Conservation (phyloP, 2,888 invertebrate genomes). For the Tenodera sinensis region DNA sequence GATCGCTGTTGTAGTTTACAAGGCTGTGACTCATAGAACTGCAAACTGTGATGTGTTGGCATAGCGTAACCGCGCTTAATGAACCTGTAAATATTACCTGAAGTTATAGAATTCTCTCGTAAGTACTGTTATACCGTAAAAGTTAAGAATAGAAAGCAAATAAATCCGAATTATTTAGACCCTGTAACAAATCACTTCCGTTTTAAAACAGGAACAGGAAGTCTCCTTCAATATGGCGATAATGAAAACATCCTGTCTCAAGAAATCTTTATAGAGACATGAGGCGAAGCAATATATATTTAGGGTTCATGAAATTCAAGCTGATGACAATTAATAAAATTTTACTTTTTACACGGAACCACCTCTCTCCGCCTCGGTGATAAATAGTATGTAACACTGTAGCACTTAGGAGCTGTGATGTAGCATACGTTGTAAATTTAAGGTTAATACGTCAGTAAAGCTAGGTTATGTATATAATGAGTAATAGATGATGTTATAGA, state of each 20-base stretch:
- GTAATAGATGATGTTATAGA: not conserved
- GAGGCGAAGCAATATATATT: not conserved
- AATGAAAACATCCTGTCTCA: slow-evolving; percentile 46
- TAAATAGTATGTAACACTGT: not conserved
- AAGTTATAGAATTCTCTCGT: not conserved
- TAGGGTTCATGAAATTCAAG: not conserved
- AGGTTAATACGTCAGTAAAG: not conserved
- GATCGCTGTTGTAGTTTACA: not conserved
- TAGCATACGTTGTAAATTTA: not conserved
- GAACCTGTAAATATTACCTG: not conserved
- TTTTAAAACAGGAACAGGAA: slow-evolving; percentile 60
- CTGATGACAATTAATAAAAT: not conserved
- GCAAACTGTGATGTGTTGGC: slow-evolving; percentile 7
- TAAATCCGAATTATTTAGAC: slow-evolving; percentile 19
- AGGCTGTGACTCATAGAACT: slow-evolving; percentile 14
- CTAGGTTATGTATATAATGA: not conserved
- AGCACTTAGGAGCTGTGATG: not conserved
- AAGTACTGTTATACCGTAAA: not conserved
- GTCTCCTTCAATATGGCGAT: slow-evolving; percentile 51
- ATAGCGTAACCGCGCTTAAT: not conserved
- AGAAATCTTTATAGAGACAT: not conserved
- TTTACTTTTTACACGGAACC: not conserved
- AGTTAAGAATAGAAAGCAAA: not conserved
- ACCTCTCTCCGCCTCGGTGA: not conserved
- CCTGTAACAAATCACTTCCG: slow-evolving; percentile 42